These are phyloP conservation scores for Noturus placidus DNA, from an alignment of 2,113 vertebrate genomes.

Conservation along the genomic window DNA sequence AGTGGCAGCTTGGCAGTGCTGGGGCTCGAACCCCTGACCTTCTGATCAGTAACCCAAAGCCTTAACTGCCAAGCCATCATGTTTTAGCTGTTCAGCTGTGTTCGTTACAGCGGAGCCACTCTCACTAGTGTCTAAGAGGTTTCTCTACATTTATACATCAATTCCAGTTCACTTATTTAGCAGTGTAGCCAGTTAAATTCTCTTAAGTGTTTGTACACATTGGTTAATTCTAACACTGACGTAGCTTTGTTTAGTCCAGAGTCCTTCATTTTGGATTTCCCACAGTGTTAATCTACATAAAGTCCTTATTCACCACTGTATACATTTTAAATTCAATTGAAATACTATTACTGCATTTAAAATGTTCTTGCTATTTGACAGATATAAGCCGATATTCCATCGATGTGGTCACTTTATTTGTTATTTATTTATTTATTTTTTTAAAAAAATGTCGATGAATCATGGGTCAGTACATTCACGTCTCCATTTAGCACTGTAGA, in stretches of 20 bases:
- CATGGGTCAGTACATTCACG: too few relatives aligned
- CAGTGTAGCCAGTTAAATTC: not conserved
- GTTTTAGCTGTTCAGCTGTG: not conserved
- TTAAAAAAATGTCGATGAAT: too few relatives aligned
- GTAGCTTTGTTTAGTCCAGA: not conserved
- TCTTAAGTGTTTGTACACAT: not conserved
- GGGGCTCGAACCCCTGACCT: too few relatives aligned
- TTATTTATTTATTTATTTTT: not conserved
- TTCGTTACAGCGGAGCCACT: not conserved
- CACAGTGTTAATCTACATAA: not conserved
- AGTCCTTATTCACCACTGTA: not conserved
- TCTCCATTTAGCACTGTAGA: too few relatives aligned
- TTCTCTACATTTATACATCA: not conserved
- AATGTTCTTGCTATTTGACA: not conserved
- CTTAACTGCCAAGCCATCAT: too few relatives aligned
- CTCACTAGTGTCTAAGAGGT: not conserved
- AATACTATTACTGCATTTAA: not conserved
- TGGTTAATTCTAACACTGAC: not conserved
- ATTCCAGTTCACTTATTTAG: not conserved
- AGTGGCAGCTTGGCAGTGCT: too few relatives aligned
- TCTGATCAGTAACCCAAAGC: too few relatives aligned
- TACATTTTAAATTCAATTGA: not conserved
- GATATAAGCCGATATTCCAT: not conserved
- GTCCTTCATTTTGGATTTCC: not conserved
- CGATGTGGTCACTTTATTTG: not conserved